Evolutionary conservation across 2,113 vertebrate genomes (phyloP).

Genomic region (Tyrannus savana): DNA sequence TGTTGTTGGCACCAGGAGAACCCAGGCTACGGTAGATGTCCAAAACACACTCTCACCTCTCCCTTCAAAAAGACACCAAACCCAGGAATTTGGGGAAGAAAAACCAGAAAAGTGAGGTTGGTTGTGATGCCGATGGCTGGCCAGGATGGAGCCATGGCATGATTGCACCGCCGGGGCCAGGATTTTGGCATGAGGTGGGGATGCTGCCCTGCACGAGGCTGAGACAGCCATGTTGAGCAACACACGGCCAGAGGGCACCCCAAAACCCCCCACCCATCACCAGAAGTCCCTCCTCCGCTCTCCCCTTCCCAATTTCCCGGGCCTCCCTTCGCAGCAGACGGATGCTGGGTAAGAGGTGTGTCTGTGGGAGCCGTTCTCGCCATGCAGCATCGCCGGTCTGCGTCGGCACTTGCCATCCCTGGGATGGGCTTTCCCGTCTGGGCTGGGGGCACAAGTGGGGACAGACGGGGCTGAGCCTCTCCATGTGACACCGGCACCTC

Average conservation of each 20-base stretch:
- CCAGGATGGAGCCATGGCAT: neutral
- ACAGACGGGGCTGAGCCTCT: neutral
- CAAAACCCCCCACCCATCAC: neutral
- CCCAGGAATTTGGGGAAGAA: neutral
- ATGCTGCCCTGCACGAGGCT: rapidly evolving
- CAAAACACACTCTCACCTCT: rapidly evolving
- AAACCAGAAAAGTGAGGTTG: neutral
- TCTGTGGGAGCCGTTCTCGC: constrained; percentile 27
- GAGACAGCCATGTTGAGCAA: rapidly evolving
- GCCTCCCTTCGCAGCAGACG: constrained; percentile 30
- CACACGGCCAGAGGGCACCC: neutral
- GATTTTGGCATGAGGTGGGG: neutral
- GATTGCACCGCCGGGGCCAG: rapidly evolving
- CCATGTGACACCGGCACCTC: rapidly evolving
- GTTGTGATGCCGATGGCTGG: rapidly evolving
- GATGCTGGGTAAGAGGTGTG: constrained; percentile 71
- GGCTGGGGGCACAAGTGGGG: neutral
- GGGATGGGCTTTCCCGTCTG: neutral
- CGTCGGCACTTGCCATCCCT: neutral
- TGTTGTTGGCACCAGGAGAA: rapidly evolving
- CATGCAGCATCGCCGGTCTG: neutral
- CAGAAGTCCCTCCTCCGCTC: constrained; percentile 19
- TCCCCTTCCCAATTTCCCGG: constrained; percentile 49
- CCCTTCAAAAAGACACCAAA: neutral
- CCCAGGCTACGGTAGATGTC: rapidly evolving